Conservation (phyloP, 2,797 vertebrate species). For the Coccyzus lansbergi region DNA sequence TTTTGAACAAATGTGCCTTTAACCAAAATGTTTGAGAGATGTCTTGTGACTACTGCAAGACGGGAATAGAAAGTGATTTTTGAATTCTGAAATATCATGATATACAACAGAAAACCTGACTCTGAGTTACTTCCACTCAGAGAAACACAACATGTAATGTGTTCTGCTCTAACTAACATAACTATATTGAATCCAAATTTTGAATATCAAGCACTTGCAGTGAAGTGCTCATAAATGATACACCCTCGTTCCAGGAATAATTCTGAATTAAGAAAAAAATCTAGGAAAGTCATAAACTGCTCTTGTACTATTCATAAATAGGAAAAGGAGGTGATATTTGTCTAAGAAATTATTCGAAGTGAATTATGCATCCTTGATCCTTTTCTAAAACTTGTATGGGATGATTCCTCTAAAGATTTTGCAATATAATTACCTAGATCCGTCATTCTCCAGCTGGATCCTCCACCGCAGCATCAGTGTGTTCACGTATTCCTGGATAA, state of each 20-base stretch:
- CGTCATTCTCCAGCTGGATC: conserved; percentile 32
- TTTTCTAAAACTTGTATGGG: conserved; percentile 68
- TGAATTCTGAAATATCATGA: background rate
- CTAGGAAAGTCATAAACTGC: conserved; percentile 15
- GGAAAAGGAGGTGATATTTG: conserved; percentile 31
- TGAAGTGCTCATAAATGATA: conserved; percentile 50
- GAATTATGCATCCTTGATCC: conserved; percentile 41
- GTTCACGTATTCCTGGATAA: background rate
- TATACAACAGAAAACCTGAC: conserved; percentile 11
- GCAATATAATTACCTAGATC: conserved; percentile 55
- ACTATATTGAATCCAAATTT: conserved; percentile 9
- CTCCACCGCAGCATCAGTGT: background rate
- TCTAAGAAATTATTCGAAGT: conserved; percentile 40
- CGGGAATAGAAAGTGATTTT: background rate
- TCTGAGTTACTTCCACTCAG: background rate
- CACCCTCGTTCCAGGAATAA: conserved; percentile 60
- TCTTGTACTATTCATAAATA: conserved; percentile 7
- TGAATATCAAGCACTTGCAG: conserved; percentile 31
- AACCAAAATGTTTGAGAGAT: background rate
- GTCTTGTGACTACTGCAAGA: background rate
- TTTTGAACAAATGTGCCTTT: conserved; percentile 16
- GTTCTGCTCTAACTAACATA: background rate
- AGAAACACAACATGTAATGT: background rate
- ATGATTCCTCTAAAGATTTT: conserved; percentile 60
- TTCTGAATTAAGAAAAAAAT: conserved; percentile 61